Evolutionary conservation across 2,888 invertebrate species (phyloP).

Genomic region (Sphaeridia pumilis): DNA sequence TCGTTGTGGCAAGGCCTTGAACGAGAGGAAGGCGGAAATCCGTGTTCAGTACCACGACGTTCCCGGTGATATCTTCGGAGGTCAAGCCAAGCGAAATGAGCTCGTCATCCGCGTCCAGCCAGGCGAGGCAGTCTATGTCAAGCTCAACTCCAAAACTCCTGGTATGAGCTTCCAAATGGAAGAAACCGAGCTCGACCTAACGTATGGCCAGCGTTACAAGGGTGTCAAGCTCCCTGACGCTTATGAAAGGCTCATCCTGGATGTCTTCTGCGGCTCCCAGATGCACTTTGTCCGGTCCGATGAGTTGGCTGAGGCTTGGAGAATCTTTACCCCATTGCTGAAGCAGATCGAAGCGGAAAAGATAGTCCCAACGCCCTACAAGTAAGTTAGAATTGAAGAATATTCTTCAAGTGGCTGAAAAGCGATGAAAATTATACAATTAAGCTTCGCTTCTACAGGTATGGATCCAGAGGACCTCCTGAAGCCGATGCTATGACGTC

Average conservation of each 20-base stretch:
- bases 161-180: slow-evolving; percentile 96
- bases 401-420: too few relatives aligned
- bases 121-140: slow-evolving; percentile 94
- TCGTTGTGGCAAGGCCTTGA: slow-evolving; percentile 93
- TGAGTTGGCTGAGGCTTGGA: slow-evolving; percentile 92
- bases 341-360: slow-evolving; percentile 70
- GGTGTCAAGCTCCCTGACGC: slow-evolving; percentile 80
- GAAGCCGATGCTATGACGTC: slow-evolving; percentile 74
- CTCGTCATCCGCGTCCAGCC: slow-evolving; percentile 97
- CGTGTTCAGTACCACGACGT: slow-evolving; percentile 93
- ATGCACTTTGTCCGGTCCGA: slow-evolving; percentile 98
- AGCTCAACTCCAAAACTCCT: slow-evolving; percentile 97
- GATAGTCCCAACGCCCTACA: slow-evolving; percentile 65
- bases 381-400: too few relatives aligned
- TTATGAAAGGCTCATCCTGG: slow-evolving; percentile 90
- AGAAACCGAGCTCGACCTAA: slow-evolving; percentile 95
- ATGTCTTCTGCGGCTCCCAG: slow-evolving; percentile 96
- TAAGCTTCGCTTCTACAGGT: too few relatives aligned
- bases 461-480: slow-evolving; percentile 79
- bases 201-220: slow-evolving; percentile 82
- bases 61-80: slow-evolving; percentile 93
- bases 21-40: slow-evolving; percentile 97
- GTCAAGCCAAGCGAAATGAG: slow-evolving; percentile 83
- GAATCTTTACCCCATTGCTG: slow-evolving; percentile 89
- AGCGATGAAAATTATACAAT: too few relatives aligned